Base-by-base conservation (phyloP, 2,888 invertebrate genomes). In the Torymus aiolomorphi region DNA sequence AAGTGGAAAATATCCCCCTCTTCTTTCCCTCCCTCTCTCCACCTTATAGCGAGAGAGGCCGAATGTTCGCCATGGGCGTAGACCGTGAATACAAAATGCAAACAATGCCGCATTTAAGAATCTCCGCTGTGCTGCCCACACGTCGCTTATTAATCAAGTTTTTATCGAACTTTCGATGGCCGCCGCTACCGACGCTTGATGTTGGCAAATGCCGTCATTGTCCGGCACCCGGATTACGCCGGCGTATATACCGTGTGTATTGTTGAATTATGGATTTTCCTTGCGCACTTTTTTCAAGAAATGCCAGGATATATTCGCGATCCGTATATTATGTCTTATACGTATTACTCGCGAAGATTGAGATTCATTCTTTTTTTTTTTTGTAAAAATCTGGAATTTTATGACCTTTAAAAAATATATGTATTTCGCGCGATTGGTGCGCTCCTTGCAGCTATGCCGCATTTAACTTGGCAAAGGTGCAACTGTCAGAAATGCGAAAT, bases 41-140 rank as follows among this genome's bases (percentile, higher is more conserved):
- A 1, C 13, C 24, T 54, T 69, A 42, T 16, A 59, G 20, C n/a
- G 31, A n/a, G 42, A 18, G 20, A n/a, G 66, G 42, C 71, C 71
- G 75, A 80, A 80, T 71, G 66, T 66, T 42, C 74, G 10, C 65
- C 70, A 54, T 56, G 49, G 71, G 18, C 61, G 20, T 16, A 54
- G 10, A 42, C 20, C 18, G 62, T 70, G 66, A 65, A 76, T 78
- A 31, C 80, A 61, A 76, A 76, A 78, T 62, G 62, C 72, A 75
- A 76, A 81, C 80, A 80, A 77, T 74, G 80, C 77, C 51, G 49
- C 66, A 74, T 70, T 74, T 80, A 18, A 74, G 31, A 63, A 57
- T 24, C 49, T 73, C 76, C 49, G 24, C 57, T n/a, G 18, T 4
- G 31, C 42, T 42, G 42, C 42, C 42, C 42, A 31, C 54, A 61